Conservation (phyloP, 2,797 vertebrate species). For the Schizopygopsis pylzovi region DNA sequence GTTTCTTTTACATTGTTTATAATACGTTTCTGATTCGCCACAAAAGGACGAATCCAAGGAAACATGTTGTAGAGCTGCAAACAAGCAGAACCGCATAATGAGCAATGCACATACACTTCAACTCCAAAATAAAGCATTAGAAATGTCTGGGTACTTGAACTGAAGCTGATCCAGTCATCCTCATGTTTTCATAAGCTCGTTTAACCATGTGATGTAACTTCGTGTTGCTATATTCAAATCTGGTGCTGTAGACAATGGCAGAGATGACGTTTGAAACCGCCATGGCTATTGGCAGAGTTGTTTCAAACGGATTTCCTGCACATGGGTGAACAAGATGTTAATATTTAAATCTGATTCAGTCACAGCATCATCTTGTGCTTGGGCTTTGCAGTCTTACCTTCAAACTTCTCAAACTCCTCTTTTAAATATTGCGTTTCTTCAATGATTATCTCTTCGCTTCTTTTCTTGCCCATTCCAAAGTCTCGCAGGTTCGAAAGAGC, state of each 20-base stretch:
- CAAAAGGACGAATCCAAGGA: slow-evolving; percentile 54
- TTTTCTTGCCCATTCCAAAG: slow-evolving; percentile 72
- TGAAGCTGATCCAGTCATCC: slow-evolving; percentile 60
- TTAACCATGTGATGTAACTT: slow-evolving; percentile 62
- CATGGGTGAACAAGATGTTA: neutral
- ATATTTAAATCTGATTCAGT: neutral
- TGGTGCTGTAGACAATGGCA: slow-evolving; percentile 57
- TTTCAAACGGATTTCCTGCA: slow-evolving; percentile 70
- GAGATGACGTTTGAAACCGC: slow-evolving; percentile 66
- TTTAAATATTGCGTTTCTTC: slow-evolving; percentile 64
- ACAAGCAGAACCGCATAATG: neutral
- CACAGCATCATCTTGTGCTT: neutral
- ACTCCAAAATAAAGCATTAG: neutral
- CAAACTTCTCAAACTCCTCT: slow-evolving; percentile 33
- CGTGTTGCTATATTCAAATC: slow-evolving; percentile 60
- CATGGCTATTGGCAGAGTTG: slow-evolving; percentile 40
- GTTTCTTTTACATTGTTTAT: slow-evolving; percentile 29
- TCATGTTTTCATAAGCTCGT: slow-evolving; percentile 56
- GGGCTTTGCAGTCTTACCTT: neutral
- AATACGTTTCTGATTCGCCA: slow-evolving; percentile 26
- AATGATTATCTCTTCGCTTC: slow-evolving; percentile 65
- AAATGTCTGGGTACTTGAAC: slow-evolving; percentile 59
- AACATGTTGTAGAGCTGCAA: slow-evolving; percentile 63
- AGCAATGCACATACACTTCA: neutral
- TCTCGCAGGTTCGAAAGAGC: slow-evolving; percentile 66